Percentiles rank a stretch among this genome's conserved stretches.
These are phyloP conservation scores for Nipponacmea schrenckii DNA, from an alignment of 2,888 invertebrate species.

Conservation along the genomic window DNA sequence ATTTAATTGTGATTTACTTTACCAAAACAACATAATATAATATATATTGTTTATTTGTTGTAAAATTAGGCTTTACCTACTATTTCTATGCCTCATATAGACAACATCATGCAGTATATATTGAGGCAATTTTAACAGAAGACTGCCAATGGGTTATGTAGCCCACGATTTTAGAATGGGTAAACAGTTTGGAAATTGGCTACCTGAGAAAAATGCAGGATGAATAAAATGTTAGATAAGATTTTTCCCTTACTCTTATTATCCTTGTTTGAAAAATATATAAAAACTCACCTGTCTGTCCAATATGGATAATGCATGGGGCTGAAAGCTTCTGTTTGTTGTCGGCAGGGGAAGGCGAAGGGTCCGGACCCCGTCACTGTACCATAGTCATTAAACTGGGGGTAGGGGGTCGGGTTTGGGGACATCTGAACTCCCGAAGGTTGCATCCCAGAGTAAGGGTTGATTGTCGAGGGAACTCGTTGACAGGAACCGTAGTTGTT, in stretches of 20 bases:
- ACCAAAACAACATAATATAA: too few relatives aligned
- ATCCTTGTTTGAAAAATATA: neutral
- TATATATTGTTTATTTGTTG: too few relatives aligned
- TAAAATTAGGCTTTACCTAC: too few relatives aligned
- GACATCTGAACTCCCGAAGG: constrained; percentile 36
- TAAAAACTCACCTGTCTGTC: constrained; percentile 36
- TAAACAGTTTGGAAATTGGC: too few relatives aligned
- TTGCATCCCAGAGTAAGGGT: constrained; percentile 44
- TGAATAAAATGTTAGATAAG: too few relatives aligned
- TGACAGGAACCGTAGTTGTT: constrained; percentile 54
- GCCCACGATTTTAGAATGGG: too few relatives aligned
- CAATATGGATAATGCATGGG: constrained; percentile 55
- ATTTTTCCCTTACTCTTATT: too few relatives aligned
- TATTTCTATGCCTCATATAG: too few relatives aligned
- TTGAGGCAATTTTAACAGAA: neutral
- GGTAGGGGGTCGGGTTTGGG: constrained; percentile 41
- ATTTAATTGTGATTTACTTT: too few relatives aligned
- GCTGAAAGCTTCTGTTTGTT: constrained; percentile 51
- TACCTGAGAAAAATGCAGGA: neutral
- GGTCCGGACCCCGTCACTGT: constrained; percentile 42
- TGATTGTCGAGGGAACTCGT: constrained; percentile 33
- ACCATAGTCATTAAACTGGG: constrained; percentile 53
- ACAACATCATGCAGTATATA: too few relatives aligned
- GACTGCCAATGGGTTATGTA: neutral
- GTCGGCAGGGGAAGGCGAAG: constrained; percentile 51